Percentiles rank a stretch among this genome's conserved stretches.
Evolutionary conservation across 2,888 invertebrate genomes (phyloP).

Genomic region (Agrochola circellaris): DNA sequence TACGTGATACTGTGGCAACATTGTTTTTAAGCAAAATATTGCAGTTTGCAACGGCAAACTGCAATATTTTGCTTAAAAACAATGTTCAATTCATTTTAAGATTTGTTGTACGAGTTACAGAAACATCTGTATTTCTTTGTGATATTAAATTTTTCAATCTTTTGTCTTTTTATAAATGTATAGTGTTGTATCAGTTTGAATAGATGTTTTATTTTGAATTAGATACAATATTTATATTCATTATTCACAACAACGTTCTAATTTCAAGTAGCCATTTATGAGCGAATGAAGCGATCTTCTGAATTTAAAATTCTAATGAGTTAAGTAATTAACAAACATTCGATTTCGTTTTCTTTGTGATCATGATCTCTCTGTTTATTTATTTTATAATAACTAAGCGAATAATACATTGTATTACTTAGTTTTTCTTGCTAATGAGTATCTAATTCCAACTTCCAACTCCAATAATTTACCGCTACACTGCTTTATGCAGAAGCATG

Average conservation of each 20-base stretch:
- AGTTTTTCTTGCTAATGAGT: background rate
- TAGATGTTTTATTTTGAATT: background rate
- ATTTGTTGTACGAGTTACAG: background rate
- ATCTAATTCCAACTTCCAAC: background rate
- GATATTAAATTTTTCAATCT: background rate
- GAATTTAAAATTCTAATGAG: constrained; percentile 35
- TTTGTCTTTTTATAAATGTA: background rate
- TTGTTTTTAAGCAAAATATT: no score
- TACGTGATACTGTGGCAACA: constrained; percentile 31
- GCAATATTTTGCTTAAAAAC: constrained; percentile 17
- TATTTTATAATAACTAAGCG: background rate
- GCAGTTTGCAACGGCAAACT: no score
- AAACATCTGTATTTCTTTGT: background rate
- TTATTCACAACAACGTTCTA: constrained; percentile 1
- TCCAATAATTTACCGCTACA: background rate
- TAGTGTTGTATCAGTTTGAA: background rate
- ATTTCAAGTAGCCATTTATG: background rate
- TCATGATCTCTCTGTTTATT: background rate
- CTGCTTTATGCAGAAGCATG: background rate
- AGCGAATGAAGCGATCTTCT: background rate
- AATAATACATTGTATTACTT: background rate
- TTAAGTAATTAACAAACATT: background rate
- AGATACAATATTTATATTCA: background rate
- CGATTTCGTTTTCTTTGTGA: constrained; percentile 1
- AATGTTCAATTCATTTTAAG: background rate